Percentiles rank a stretch among this genome's conserved stretches.
Evolutionary conservation across 2,113 vertebrate species (phyloP).

Genomic region (Tinamus guttatus): DNA sequence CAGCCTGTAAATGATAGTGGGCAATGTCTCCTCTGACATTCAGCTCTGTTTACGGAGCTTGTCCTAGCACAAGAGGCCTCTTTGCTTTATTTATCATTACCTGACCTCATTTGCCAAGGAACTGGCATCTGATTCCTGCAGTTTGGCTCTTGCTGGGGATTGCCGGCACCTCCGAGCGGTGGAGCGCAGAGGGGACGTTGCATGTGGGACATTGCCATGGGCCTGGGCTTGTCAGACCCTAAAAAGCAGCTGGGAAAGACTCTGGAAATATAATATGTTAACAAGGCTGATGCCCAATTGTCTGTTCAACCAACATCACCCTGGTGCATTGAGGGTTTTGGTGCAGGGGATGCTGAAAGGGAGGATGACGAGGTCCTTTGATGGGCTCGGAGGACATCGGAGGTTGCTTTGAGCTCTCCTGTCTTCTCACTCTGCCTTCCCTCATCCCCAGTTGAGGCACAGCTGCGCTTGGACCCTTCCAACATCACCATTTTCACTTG

Average conservation of each 20-base stretch:
- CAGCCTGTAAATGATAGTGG: background rate
- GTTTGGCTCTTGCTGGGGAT: background rate
- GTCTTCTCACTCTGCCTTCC: background rate
- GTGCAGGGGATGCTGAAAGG: background rate
- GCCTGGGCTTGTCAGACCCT: background rate
- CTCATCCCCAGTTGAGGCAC: background rate
- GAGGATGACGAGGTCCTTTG: too few species aligned
- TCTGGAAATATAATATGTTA: background rate
- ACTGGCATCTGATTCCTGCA: conserved; percentile 37
- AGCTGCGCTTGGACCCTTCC: background rate
- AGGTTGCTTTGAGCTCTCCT: background rate
- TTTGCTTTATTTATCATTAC: conserved; percentile 41
- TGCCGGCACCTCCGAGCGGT: background rate
- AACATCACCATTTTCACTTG: background rate
- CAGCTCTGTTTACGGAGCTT: conserved; percentile 57
- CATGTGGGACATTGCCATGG: background rate
- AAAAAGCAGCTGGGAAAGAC: background rate
- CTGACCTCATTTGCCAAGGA: conserved; percentile 36
- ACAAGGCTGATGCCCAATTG: accelerated
- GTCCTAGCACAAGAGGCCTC: conserved; percentile 62
- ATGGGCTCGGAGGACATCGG: background rate
- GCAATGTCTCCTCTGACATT: conserved; percentile 52
- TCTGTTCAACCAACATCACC: background rate
- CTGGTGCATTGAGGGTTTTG: background rate
- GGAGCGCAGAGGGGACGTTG: too few species aligned